Conservation (phyloP, 2,797 vertebrate species). For the Rhynchotus rufescens region DNA sequence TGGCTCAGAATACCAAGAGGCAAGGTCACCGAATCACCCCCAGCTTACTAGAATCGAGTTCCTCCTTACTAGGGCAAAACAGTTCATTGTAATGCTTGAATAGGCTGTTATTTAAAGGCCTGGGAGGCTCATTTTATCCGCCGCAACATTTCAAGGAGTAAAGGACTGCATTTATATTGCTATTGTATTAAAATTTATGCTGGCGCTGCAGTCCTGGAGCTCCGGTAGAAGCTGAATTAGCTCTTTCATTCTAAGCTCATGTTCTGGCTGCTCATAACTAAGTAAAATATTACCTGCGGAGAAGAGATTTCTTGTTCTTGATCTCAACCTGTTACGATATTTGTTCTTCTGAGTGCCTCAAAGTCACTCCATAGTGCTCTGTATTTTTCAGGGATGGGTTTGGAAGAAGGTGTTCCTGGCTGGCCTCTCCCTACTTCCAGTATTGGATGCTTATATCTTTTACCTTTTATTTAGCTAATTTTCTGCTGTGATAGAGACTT, state of each 20-base stretch:
- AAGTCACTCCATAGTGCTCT: neutral
- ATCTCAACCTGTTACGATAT: neutral
- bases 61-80: neutral
- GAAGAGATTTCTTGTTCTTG: neutral
- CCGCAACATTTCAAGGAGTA: slow-evolving; percentile 39
- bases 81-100: slow-evolving; percentile 14
- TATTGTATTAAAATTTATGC: slow-evolving; percentile 56
- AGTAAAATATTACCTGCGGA: slow-evolving; percentile 31
- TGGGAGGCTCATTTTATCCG: neutral
- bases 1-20: neutral
- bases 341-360: slow-evolving; percentile 24
- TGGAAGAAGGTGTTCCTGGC: neutral
- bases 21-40: neutral
- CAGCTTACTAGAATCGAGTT: neutral
- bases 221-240: slow-evolving; percentile 38
- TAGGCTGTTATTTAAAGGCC: slow-evolving; percentile 44
- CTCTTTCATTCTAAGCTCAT: slow-evolving; percentile 44
- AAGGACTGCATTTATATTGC: slow-evolving; percentile 37
- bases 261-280: slow-evolving; percentile 35
- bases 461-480: neutral
- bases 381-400: neutral
- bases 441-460: neutral
- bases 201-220: slow-evolving; percentile 3
- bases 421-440: neutral
- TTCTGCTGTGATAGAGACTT: neutral